Base-by-base conservation (phyloP, 1,140 invertebrate species). In the Caerostris extrusa region DNA sequence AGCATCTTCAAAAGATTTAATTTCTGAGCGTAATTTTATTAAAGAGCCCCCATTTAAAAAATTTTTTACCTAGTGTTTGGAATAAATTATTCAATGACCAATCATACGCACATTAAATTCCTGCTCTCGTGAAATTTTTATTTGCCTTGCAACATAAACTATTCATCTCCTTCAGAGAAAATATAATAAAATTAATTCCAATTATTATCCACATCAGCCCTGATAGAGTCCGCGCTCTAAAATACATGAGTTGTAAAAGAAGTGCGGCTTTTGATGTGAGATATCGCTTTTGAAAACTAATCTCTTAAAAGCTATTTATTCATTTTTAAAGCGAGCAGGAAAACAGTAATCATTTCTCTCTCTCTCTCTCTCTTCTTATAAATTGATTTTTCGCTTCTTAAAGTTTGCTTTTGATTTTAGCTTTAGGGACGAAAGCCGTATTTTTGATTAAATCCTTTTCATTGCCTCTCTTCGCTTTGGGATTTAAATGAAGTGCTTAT, bases 391-490 rank as follows among this genome's bases (percentile, higher is more conserved):
- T 10, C 81, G 71, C 81, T 91, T 91, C 90, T 91, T 91, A 82
- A 91, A 83, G 71, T 71, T 91, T 58, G 90, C 77, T 83, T 91
- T 91, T 91, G 90, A 91, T 91, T 91, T 91, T 83, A 67, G 81
- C 77, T 91, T n/a, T n/a, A 83, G 81, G 81, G 81, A 91, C 50
- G 12, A 50, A 61, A 67, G 53, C 50, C 81, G 19, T 83, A 64
- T 91, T 91, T 91, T 91, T 91, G 90, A 91, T 91, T 91, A 91
- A 83, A 91, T 91, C 53, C 90, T 91, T 91, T 91, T 91, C 90
- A 91, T 91, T 91, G 89, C 69, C 58, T n/a, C 58, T 10, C 71
- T n/a, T 7, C 53, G 57, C 81, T 91, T 83, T 83, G 90, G 90
- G 81, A 83, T 61, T 91, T 83, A 82, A 91, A 91, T 91, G 90